phyloP scores from a whole-genome alignment of 2,113 vertebrate species.

The Oreotrochilus melanogaster region DNA sequence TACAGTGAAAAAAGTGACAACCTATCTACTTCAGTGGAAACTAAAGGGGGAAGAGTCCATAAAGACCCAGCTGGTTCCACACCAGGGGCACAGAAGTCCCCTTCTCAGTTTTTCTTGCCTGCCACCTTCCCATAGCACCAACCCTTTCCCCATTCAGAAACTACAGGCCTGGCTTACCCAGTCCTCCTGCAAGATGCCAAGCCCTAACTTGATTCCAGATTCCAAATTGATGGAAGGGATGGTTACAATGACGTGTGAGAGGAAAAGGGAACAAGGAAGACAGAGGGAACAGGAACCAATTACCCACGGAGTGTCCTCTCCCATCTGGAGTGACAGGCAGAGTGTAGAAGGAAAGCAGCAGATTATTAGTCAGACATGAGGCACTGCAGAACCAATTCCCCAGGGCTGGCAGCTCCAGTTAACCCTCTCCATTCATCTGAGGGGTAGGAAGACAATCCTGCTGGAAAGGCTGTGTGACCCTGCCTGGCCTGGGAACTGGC shows the following conservation, averaged over 20 bases:
- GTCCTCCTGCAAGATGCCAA: background rate
- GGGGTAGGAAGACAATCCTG: background rate
- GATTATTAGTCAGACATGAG: slow-evolving; percentile 44
- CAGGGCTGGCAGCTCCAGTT: slow-evolving; percentile 23
- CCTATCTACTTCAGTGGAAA: background rate
- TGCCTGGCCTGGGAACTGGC: background rate
- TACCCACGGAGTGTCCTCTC: slow-evolving; percentile 73
- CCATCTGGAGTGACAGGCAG: slow-evolving; percentile 77
- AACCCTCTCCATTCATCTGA: background rate
- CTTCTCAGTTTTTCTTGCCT: background rate
- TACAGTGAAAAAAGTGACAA: background rate
- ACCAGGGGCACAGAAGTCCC: background rate
- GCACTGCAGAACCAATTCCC: slow-evolving; percentile 28
- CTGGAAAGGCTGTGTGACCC: background rate
- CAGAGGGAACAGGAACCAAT: slow-evolving; percentile 71
- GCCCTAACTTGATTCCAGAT: background rate
- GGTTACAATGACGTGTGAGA: background rate
- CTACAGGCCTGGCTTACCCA: background rate
- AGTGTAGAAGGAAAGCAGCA: slow-evolving; percentile 63
- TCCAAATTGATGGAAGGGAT: background rate
- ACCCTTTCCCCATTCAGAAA: background rate
- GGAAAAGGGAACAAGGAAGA: slow-evolving; percentile 44
- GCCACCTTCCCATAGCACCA: background rate
- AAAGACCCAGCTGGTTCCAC: background rate
- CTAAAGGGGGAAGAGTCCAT: background rate